These are phyloP conservation scores for Neotoma lepida DNA, from an alignment of 2,113 vertebrate species.

Conservation along the genomic window DNA sequence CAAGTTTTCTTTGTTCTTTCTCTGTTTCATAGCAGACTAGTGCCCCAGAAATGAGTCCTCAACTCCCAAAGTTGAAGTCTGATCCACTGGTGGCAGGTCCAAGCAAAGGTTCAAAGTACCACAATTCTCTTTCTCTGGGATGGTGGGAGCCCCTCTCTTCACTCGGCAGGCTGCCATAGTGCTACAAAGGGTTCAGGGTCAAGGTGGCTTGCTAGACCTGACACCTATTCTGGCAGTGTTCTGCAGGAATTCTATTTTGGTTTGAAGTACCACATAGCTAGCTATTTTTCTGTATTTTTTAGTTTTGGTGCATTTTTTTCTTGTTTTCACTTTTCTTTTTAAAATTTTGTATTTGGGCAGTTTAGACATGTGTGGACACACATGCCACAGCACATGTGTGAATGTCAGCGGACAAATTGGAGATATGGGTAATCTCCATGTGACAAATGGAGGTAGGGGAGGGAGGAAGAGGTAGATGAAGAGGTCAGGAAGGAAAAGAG, in stretches of 20 bases:
- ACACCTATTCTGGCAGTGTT: not conserved
- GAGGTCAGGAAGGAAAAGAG: not conserved
- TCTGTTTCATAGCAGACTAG: not conserved
- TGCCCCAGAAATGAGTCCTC: not conserved
- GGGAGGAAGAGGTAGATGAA: not conserved
- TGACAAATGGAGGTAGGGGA: not conserved
- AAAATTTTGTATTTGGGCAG: no score
- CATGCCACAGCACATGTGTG: not conserved
- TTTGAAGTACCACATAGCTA: not conserved
- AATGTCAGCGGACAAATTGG: no score
- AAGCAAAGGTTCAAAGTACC: not conserved
- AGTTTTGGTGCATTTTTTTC: not conserved
- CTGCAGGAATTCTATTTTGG: not conserved
- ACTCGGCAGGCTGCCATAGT: not conserved
- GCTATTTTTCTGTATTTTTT: not conserved
- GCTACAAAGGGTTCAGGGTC: not conserved
- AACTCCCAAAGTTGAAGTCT: not conserved
- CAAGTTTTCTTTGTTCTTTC: not conserved
- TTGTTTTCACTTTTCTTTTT: not conserved
- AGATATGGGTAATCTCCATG: not conserved
- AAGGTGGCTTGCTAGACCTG: not conserved
- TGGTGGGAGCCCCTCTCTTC: not conserved
- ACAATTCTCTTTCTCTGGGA: not conserved
- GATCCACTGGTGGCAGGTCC: not conserved
- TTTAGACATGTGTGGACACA: not conserved